These are phyloP conservation scores for Autographa gamma DNA, from an alignment of 2,888 invertebrate species.

Conservation along the genomic window DNA sequence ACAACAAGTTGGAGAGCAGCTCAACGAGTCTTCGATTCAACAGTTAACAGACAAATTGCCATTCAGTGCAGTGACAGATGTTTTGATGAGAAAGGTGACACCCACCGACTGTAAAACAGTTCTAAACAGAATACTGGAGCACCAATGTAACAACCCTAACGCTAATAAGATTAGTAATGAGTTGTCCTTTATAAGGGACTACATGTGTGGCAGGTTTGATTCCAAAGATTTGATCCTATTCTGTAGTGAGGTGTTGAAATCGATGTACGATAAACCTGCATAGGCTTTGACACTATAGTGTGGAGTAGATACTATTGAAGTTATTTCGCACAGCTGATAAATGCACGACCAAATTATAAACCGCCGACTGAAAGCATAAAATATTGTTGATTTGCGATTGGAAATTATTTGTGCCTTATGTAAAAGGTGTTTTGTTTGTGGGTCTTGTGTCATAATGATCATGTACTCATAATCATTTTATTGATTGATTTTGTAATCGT, in stretches of 20 bases:
- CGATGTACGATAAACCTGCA: slow-evolving; percentile 65
- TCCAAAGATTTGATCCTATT: slow-evolving; percentile 72
- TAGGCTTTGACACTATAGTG: slow-evolving; percentile 38
- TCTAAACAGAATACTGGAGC: slow-evolving; percentile 65
- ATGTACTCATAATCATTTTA: not conserved
- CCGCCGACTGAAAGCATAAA: not conserved
- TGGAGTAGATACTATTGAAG: slow-evolving; percentile 21
- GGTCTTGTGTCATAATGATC: not conserved
- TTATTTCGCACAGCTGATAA: slow-evolving; percentile 3
- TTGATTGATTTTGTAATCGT: not conserved
- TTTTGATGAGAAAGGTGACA: slow-evolving; percentile 66
- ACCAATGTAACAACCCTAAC: slow-evolving; percentile 48
- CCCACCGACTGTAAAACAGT: slow-evolving; percentile 55
- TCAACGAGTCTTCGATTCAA: slow-evolving; percentile 66
- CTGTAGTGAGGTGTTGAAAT: slow-evolving; percentile 74
- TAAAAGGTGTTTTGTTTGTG: not conserved
- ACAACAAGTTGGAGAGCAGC: slow-evolving; percentile 62
- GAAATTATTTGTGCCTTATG: not conserved
- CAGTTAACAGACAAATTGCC: slow-evolving; percentile 69
- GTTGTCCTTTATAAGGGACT: slow-evolving; percentile 69
- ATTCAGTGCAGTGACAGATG: slow-evolving; percentile 57
- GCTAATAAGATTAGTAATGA: slow-evolving; percentile 53
- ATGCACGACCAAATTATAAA: not conserved
- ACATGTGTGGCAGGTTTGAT: slow-evolving; percentile 70
- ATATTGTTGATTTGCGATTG: not conserved